Evolutionary conservation across 2,113 vertebrate genomes (phyloP), one percentile per base, ranked within the genome.

Genomic region (Cyanoderma ruficeps): DNA sequence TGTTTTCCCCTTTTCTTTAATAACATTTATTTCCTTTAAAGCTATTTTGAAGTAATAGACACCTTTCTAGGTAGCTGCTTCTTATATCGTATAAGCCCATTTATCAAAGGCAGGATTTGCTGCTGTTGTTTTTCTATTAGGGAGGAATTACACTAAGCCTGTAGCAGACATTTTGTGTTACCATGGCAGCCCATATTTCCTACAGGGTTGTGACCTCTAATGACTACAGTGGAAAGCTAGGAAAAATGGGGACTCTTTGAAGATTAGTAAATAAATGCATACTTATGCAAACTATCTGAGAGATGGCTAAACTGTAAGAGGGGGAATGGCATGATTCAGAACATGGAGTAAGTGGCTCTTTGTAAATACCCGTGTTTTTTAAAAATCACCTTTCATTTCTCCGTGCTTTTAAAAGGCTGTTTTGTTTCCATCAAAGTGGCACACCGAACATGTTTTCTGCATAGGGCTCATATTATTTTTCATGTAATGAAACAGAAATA

Each of bases 121-220:
- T 98, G 98, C 98, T 99, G 98, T 99, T 99, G 99, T 99, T 99
- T 99, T 99, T 99, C 98, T 99, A 98, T 99, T 99, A 99, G 98
- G 97, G 97, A 98, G 98, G 98, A 99, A 99, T 99, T 99, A 99
- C 98, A 98, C 98, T 99, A 99, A 99, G 98, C 98, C 98, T 98
- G 98, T 97, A 98, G 98, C 98, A 98, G 99, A 99, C 98, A 99
- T 99, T 98, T 99, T 99, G 98, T 98, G 99, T 99, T 99, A 98
- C 98, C 98, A 99, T 99, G 98, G 98, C 98, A 99, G 99, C 99
- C 98, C 97, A 98, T 98, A 99, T 99, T 99, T 99, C 99, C 99
- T 99, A 98, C 98, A 98, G 98, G 99, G 98, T 99, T 99, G 98
- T 98, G 98, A 99, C 99, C 99, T 98, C 98, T 98, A 99, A 99